These are phyloP conservation scores for Drosophila meridionalis DNA, from an alignment of 2,888 invertebrate genomes.

Conservation along the genomic window DNA sequence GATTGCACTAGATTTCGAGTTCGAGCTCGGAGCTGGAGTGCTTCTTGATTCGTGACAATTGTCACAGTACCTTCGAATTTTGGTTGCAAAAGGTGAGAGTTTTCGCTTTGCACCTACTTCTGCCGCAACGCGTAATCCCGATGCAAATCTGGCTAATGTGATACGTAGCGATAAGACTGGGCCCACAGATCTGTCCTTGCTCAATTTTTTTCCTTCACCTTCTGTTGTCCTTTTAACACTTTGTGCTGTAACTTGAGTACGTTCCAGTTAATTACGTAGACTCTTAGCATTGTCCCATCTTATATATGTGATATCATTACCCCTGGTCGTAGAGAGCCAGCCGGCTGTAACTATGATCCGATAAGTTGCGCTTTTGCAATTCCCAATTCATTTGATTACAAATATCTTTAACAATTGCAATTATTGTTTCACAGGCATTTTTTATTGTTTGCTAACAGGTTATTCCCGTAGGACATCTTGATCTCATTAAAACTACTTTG, in stretches of 20 bases:
- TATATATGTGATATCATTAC: background rate
- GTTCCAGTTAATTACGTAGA: conserved; percentile 58
- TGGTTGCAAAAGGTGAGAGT: conserved; percentile 61
- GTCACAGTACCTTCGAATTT: conserved; percentile 65
- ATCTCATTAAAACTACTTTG: background rate
- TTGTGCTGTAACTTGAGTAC: conserved; percentile 65
- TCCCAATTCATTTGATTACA: conserved; percentile 74
- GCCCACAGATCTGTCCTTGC: conserved; percentile 13
- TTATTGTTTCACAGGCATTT: conserved; percentile 11
- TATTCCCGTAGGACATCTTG: background rate
- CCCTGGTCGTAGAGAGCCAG: background rate
- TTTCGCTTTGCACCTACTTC: conserved; percentile 33
- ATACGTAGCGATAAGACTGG: conserved; percentile 59
- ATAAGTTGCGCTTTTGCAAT: conserved; percentile 44
- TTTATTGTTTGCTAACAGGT: background rate
- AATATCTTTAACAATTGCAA: conserved; percentile 58
- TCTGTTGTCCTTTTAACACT: conserved; percentile 74
- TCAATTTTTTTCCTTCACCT: conserved; percentile 3
- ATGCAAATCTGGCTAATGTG: conserved; percentile 81
- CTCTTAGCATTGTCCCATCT: background rate
- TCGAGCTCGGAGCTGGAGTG: background rate
- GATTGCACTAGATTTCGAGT: conserved; percentile 45
- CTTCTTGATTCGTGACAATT: conserved; percentile 74
- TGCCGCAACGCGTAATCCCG: conserved; percentile 63
- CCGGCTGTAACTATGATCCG: conserved; percentile 1